Base-by-base conservation (phyloP, 2,113 vertebrate genomes). In the Stomatorhinus ivindoensis region DNA sequence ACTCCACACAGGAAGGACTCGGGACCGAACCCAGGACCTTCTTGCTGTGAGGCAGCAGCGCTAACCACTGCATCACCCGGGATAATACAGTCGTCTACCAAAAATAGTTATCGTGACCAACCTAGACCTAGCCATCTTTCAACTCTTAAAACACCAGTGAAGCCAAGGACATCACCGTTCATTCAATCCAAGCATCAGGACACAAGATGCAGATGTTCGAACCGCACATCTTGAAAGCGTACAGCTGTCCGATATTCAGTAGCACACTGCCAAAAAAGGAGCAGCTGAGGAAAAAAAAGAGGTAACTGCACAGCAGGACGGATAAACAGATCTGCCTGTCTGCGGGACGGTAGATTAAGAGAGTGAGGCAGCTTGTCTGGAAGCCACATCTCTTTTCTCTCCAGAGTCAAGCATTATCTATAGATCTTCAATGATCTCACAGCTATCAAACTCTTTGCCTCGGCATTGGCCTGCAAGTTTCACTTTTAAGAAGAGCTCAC, bases 381-480 rank as follows among this genome's bases (percentile, higher is more conserved):
- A 5, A 31, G 87, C 46, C 65, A 88, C n/a, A 53, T 88, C 42
- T 27, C 55, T n/a, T 76, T 88, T 42, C 51, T 53, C 53, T 44
- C 76, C 58, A 7, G 5, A 65, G 80, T 58, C 51, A 31, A 24
- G 80, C 82, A 61, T 85, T 85, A 85, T 84, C 82, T 48, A 10
- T 85, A 27, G 46, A 85, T 85, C 42, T 85, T 85, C 82, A 44
- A 21, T 48, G 48, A 86, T 86, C 19, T 86, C 48, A 50, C 44
- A 50, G n/a, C 48, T 51, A 53, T 51, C 48, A 47, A 86, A 35
- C 51, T 50, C 53, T 39, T 44, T 84, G 21, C 58, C 46, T 87
- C 31, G 73, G 39, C 46, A 58, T 47, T 87, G 89, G 87, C 89
- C 84, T 87, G 85, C 46, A 44, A 42, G 46, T 46, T 89, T 89